Conservation (phyloP, 2,797 vertebrate genomes). For the Sebastiscus tertius region DNA sequence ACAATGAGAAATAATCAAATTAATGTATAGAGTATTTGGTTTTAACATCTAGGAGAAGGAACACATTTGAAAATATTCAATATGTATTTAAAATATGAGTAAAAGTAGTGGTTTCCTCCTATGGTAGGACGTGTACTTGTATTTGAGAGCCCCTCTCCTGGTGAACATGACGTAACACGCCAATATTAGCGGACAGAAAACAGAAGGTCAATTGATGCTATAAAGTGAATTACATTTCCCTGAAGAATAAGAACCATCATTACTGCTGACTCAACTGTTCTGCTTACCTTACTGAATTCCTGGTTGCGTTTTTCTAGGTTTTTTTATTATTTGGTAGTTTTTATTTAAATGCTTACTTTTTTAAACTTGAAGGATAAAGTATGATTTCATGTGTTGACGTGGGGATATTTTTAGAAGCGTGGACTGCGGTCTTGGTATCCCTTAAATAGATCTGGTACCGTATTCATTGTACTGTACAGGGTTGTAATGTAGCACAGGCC, state of each 20-base stretch:
- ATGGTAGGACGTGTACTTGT: conserved; percentile 90
- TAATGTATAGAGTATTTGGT: conserved; percentile 52
- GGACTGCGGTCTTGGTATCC: conserved; percentile 1
- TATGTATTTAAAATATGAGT: conserved; percentile 70
- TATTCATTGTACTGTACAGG: conserved; percentile 46
- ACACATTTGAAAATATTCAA: conserved; percentile 38
- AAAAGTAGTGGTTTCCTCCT: conserved; percentile 96
- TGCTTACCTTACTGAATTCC: conserved; percentile 60
- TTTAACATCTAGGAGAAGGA: conserved; percentile 43
- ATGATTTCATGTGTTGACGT: conserved; percentile 43
- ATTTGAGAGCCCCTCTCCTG: conserved; percentile 61
- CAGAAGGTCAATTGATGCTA: conserved; percentile 53
- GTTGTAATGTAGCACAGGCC: conserved; percentile 73
- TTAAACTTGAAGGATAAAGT: conserved; percentile 23
- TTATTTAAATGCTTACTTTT: conserved; percentile 49
- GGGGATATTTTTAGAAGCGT: conserved; percentile 31
- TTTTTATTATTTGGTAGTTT: conserved; percentile 20
- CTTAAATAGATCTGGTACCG: conserved; percentile 28
- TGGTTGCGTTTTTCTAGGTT: conserved; percentile 53
- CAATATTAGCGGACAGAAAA: conserved; percentile 44
- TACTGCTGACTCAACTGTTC: conserved; percentile 62
- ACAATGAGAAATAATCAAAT: conserved; percentile 63
- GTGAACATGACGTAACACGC: conserved; percentile 56
- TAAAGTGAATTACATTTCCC: conserved; percentile 47
- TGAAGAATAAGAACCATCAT: conserved; percentile 59